A percentile compares a stretch with the other conserved stretches of the same genome.
These are phyloP conservation scores for Aulostomus chinensis DNA, from an alignment of 2,797 vertebrate genomes.

Conservation along the genomic window DNA sequence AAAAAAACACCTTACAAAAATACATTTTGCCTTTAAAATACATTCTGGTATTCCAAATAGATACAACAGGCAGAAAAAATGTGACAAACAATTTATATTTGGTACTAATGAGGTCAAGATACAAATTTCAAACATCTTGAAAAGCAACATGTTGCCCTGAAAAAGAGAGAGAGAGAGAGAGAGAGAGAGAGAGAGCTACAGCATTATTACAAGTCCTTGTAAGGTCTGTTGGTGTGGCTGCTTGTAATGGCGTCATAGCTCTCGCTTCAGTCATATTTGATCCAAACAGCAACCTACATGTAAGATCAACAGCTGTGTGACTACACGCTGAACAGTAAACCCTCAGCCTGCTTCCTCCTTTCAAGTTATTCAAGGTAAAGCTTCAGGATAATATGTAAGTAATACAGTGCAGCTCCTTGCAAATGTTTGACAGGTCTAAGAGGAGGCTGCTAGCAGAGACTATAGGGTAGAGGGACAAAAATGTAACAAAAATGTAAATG, in stretches of 20 bases:
- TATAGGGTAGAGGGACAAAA: too few relatives aligned
- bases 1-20: conserved; percentile 64
- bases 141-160: conserved; percentile 16
- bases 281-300: neutral
- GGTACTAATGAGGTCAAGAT: conserved; percentile 33
- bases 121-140: conserved; percentile 4
- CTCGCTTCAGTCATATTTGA: conserved; percentile 6
- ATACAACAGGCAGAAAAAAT: conserved; percentile 34
- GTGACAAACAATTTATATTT: conserved; percentile 26
- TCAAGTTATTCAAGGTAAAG: conserved; percentile 35
- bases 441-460: too few relatives aligned
- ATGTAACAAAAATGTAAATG: too few relatives aligned
- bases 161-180: conserved; percentile 11
- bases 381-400: conserved; percentile 20
- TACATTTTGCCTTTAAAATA: conserved; percentile 68
- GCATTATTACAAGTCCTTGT: conserved; percentile 27
- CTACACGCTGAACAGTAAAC: conserved; percentile 6
- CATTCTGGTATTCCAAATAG: conserved; percentile 55
- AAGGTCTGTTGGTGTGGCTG: conserved; percentile 18
- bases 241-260: conserved; percentile 5
- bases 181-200: conserved; percentile 20
- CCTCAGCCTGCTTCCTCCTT: conserved; percentile 8
- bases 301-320: conserved; percentile 11
- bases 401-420: conserved; percentile 7
- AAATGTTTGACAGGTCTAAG: too few relatives aligned